These are phyloP conservation scores for Amblyopsis hoosieri DNA, from an alignment of 2,797 vertebrate genomes.

Conservation along the genomic window DNA sequence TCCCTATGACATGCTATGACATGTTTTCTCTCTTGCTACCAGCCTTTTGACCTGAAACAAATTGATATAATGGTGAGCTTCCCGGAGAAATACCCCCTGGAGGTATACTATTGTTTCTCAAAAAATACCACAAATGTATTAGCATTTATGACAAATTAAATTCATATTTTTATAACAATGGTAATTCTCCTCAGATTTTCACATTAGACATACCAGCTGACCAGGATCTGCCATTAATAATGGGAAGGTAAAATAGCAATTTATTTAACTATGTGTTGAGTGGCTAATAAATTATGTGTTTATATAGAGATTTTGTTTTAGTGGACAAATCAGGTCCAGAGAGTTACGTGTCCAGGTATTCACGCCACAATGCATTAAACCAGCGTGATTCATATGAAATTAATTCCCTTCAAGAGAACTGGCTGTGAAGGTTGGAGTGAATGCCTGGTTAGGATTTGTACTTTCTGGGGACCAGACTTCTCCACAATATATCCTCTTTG, in stretches of 20 bases:
- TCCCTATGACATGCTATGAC: not conserved
- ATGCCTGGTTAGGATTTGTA: no score
- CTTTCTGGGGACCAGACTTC: no score
- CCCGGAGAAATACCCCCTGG: conserved; percentile 79
- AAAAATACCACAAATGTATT: not conserved
- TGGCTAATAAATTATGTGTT: not conserved
- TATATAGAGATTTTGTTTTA: not conserved
- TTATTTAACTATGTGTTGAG: not conserved
- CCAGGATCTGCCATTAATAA: conserved; percentile 78
- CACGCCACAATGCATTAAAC: no score
- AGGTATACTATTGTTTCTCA: conserved; percentile 65
- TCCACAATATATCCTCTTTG: conserved; percentile 9
- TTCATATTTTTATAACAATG: conserved; percentile 10
- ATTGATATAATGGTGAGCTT: conserved; percentile 84
- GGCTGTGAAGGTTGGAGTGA: no score
- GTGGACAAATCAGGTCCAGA: no score
- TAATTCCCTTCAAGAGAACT: no score
- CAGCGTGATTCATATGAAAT: no score
- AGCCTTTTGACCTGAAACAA: conserved; percentile 85
- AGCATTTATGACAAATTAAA: not conserved
- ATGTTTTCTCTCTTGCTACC: conserved; percentile 27
- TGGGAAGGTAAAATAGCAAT: conserved; percentile 74
- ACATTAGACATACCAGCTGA: conserved; percentile 80
- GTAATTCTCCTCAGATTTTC: conserved; percentile 72
- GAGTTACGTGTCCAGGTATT: no score